Base-by-base conservation (phyloP, 2,113 vertebrate species). In the Strix uralensis region DNA sequence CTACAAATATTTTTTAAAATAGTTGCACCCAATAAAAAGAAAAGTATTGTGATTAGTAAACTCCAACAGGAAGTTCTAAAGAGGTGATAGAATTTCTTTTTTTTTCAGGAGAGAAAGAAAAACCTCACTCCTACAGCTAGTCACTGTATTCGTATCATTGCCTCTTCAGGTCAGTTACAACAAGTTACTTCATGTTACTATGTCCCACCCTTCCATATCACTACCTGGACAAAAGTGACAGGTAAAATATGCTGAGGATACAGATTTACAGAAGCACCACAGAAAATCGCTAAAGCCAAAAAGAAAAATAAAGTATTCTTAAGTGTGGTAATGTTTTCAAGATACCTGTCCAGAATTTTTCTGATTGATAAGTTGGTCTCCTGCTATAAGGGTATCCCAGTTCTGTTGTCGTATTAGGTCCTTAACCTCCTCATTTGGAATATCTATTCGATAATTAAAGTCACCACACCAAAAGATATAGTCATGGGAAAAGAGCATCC, bases 381-480 rank as follows among this genome's bases (percentile, higher is more conserved):
- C 99, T 38, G 98, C 98, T 42, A 98, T 99, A 94, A 99, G 98
- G 32, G 98, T 96, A 47, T 99, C 99, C 99, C 99, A 99, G 94
- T 98, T 99, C 97, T 99, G 99, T 74, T 99, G 99, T 81, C 97
- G 98, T 97, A 99, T 99, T 22, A 99, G 97, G 2, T 99, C 99
- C 91, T 99, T 99, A 29, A 99, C 99, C 94, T 99, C 99, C 85
- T 99, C 99, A 47, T 99, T 99, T 77, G 99, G 99, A 83, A 99
- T 96, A 97, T 97, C 99, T 72, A 99, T 99, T 29, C 99, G 98
- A 96, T 99, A 99, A 97, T 99, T 99, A 90, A 99, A 99, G 97
- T 99, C 99, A n/a, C 99, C 99, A 80, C 99, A 99, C 99, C 99
- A 99, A 97, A 99, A 99, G 27, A 99, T 98, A 58, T 99, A 99